Evolutionary conservation across 2,888 invertebrate species (phyloP).

Genomic region (Mimas tiliae): DNA sequence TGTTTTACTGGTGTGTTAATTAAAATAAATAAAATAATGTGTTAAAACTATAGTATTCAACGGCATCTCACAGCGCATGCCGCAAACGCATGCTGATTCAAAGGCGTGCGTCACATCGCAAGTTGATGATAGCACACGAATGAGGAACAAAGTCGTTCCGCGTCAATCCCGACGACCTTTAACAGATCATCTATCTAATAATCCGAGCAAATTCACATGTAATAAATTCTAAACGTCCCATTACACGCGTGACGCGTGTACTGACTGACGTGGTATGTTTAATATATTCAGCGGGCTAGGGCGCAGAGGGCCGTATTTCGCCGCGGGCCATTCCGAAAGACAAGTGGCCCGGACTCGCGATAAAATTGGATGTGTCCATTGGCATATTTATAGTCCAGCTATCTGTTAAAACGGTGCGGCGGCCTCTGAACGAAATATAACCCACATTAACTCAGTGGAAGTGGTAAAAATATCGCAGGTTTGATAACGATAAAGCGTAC

Average conservation of each 20-base stretch:
- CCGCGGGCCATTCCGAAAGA: slow-evolving; percentile 34
- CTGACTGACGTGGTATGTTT: slow-evolving; percentile 26
- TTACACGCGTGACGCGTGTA: slow-evolving; percentile 2
- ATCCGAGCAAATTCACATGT: neutral
- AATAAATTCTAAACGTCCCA: neutral
- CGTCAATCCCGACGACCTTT: no score
- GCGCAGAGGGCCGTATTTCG: slow-evolving; percentile 31
- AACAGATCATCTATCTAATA: neutral
- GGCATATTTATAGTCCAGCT: slow-evolving; percentile 41
- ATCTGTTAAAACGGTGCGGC: slow-evolving; percentile 34
- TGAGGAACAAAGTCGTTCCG: no score
- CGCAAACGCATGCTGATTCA: no score
- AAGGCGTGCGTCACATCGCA: no score
- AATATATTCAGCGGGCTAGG: slow-evolving; percentile 23
- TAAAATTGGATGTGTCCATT: slow-evolving; percentile 46
- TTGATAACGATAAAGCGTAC: no score
- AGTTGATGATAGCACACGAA: no score
- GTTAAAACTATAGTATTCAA: no score
- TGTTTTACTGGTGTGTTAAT: no score
- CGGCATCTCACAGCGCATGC: no score
- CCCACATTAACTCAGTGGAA: slow-evolving; percentile 3
- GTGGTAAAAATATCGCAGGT: neutral
- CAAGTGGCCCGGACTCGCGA: slow-evolving; percentile 38
- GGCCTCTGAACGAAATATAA: slow-evolving; percentile 20
- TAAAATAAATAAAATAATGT: no score